Conservation (phyloP, 1,140 invertebrate species). For the Aporrectodea caliginosa region DNA sequence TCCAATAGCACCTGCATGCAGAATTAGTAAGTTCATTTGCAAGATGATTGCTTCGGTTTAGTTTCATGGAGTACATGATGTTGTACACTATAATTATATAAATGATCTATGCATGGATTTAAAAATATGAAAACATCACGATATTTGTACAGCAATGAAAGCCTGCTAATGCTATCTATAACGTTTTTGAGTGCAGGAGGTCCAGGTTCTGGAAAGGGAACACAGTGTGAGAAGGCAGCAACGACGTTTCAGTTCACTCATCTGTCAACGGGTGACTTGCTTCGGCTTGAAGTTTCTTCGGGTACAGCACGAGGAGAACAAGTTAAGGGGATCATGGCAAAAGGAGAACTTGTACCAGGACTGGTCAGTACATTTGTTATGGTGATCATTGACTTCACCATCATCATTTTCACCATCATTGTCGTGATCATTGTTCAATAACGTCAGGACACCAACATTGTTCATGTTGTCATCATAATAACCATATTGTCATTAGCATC, state of each 20-base stretch:
- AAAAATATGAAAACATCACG: no score
- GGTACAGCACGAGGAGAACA: background rate
- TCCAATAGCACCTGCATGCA: no score
- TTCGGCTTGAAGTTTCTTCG: background rate
- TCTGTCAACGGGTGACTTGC: background rate
- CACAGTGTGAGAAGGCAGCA: background rate
- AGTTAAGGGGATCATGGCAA: background rate
- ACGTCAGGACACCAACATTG: background rate
- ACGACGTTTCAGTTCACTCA: background rate
- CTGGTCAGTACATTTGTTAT: background rate
- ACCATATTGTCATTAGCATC: background rate
- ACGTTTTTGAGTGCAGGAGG: no score
- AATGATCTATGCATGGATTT: no score
- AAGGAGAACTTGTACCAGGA: background rate
- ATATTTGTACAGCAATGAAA: no score
- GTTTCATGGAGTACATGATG: no score
- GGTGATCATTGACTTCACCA: background rate
- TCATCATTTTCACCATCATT: background rate
- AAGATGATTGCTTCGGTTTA: no score
- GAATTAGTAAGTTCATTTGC: no score
- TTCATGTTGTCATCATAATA: background rate
- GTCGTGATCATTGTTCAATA: background rate
- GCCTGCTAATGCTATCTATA: no score
- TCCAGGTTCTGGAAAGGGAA: background rate
- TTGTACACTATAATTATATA: no score